phyloP scores from a whole-genome alignment of 1,140 invertebrate species.

The Phymastichus coffea region DNA sequence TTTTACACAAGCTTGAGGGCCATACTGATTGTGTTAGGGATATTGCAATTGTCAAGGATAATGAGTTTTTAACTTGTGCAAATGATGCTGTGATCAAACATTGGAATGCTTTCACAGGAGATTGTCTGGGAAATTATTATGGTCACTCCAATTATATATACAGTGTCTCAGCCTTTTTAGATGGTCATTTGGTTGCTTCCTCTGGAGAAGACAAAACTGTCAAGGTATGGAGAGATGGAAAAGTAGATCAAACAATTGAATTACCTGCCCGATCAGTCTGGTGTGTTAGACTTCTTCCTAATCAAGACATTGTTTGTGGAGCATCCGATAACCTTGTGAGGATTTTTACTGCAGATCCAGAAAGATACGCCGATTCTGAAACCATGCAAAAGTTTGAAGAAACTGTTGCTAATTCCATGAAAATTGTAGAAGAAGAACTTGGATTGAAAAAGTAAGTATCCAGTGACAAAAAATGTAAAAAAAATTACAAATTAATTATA shows the following conservation, averaged over 20 bases:
- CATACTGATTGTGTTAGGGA: conserved; percentile 91
- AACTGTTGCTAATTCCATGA: conserved; percentile 64
- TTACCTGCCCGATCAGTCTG: conserved; percentile 88
- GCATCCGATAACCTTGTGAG: conserved; percentile 83
- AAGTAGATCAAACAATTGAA: conserved; percentile 70
- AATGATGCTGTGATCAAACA: conserved; percentile 86
- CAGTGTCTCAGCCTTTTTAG: conserved; percentile 51
- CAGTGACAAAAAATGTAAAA: no score
- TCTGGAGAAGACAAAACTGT: conserved; percentile 87
- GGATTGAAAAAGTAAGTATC: conserved; percentile 71
- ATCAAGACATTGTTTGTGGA: conserved; percentile 90
- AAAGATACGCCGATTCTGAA: conserved; percentile 66
- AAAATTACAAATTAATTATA: no score
- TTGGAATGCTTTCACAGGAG: conserved; percentile 76
- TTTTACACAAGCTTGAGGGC: conserved; percentile 62
- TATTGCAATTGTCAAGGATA: conserved; percentile 66
- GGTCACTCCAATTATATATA: conserved; percentile 84
- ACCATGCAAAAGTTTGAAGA: conserved; percentile 70
- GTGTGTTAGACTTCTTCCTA: conserved; percentile 76
- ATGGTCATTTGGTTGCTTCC: conserved; percentile 61
- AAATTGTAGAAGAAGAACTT: conserved; percentile 66
- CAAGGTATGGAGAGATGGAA: conserved; percentile 75
- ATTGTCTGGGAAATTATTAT: conserved; percentile 75
- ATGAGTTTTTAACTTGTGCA: conserved; percentile 81
- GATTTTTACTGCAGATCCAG: conserved; percentile 75